Evolutionary conservation across 2,888 invertebrate species (phyloP).

Genomic region (Perizoma flavofasciatum): DNA sequence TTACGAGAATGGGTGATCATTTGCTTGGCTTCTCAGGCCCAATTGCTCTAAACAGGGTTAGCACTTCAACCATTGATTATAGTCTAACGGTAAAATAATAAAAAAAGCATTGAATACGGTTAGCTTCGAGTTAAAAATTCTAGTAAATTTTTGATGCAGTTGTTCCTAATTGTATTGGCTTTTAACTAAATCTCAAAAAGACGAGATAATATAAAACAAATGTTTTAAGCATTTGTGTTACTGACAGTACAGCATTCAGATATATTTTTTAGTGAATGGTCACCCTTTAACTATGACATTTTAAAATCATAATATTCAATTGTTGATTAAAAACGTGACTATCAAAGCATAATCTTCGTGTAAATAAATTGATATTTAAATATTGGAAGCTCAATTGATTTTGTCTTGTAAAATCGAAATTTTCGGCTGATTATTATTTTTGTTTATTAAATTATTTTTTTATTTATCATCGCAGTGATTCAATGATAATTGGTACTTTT

Average conservation of each 20-base stretch:
- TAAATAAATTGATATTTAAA: conserved; percentile 41
- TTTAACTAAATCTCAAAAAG: too few species aligned
- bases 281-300: conserved; percentile 2
- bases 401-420: conserved; percentile 29
- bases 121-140: too few species aligned
- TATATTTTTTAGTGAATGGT: conserved; percentile 7
- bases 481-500: conserved; percentile 19
- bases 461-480: conserved; percentile 21
- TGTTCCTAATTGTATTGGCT: too few species aligned
- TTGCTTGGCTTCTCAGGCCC: neutral
- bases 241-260: conserved; percentile 18
- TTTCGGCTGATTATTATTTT: conserved; percentile 35
- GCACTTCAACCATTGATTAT: too few species aligned
- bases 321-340: conserved; percentile 16
- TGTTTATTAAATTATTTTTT: conserved; percentile 37
- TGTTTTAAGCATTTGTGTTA: neutral
- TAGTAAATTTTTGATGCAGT: too few species aligned
- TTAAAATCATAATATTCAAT: conserved; percentile 13
- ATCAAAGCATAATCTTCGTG: conserved; percentile 39
- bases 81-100: too few species aligned
- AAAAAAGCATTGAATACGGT: too few species aligned
- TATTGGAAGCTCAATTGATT: conserved; percentile 40
- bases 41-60: too few species aligned
- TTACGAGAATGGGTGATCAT: conserved; percentile 11
- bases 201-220: too few species aligned